Conservation (phyloP, 2,888 invertebrate species). For the Autographa pulchrina region DNA sequence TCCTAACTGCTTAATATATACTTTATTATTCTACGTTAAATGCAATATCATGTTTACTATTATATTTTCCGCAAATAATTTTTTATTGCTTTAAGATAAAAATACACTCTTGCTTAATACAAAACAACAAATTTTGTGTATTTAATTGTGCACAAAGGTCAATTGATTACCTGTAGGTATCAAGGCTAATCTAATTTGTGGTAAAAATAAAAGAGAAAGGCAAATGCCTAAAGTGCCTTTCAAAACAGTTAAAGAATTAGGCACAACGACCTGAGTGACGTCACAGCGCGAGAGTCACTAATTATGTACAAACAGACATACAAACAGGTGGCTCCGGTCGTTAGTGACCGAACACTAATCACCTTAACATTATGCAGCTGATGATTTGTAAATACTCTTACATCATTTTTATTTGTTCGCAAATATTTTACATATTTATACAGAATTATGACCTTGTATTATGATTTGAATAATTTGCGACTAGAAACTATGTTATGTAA, state of each 20-base stretch:
- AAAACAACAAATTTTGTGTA: no score
- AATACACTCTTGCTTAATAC: no score
- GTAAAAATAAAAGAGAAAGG: background rate
- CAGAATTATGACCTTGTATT: background rate
- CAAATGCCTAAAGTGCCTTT: background rate
- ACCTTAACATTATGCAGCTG: background rate
- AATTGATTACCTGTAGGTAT: background rate
- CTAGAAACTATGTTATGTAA: constrained; percentile 1
- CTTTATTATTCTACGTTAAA: no score
- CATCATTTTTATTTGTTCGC: background rate
- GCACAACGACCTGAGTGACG: background rate
- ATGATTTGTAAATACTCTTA: constrained; percentile 1
- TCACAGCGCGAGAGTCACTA: constrained; percentile 3
- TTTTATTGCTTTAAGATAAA: no score
- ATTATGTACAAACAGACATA: constrained; percentile 8
- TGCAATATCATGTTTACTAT: no score
- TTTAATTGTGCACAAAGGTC: background rate
- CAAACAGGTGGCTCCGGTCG: background rate
- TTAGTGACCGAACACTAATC: background rate
- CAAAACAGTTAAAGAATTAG: background rate
- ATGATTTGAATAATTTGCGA: background rate
- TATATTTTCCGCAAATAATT: no score
- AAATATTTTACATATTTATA: background rate
- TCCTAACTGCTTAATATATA: no score
- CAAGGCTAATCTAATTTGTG: background rate